Evolutionary conservation across 2,888 invertebrate genomes (phyloP).

Genomic region (Agrotis puta): DNA sequence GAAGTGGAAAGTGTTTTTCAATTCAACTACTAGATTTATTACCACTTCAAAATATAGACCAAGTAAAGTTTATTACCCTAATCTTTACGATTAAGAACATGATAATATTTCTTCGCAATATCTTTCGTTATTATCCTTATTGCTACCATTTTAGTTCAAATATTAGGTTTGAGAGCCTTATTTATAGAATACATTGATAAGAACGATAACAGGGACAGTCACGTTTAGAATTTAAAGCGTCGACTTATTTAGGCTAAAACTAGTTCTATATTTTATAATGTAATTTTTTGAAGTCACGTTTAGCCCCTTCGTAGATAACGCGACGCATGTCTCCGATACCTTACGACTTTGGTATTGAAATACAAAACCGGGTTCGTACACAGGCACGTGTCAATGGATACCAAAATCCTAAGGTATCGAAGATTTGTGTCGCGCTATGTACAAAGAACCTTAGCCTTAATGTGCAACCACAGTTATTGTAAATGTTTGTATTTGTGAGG

Average conservation of each 20-base stretch:
- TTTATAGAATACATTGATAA: conserved; percentile 16
- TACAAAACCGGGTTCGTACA: too few relatives aligned
- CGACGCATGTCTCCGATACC: too few relatives aligned
- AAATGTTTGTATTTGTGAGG: too few relatives aligned
- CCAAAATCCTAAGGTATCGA: too few relatives aligned
- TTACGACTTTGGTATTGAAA: too few relatives aligned
- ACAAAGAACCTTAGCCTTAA: too few relatives aligned
- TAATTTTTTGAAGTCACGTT: conserved; percentile 12
- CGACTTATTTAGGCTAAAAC: not conserved
- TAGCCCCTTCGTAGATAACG: too few relatives aligned
- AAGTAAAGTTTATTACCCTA: conserved; percentile 19
- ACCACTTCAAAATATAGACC: not conserved
- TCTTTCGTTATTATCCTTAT: conserved; percentile 1
- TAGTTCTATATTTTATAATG: not conserved
- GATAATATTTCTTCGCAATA: conserved; percentile 5
- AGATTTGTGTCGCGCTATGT: too few relatives aligned
- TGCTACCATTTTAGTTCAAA: conserved; percentile 19
- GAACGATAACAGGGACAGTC: not conserved
- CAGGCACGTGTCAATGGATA: too few relatives aligned
- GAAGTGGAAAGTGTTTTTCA: too few relatives aligned
- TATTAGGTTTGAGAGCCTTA: not conserved
- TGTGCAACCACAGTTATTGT: too few relatives aligned
- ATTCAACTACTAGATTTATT: not conserved
- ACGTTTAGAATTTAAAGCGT: not conserved
- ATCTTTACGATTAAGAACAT: not conserved